Conservation (phyloP, 2,888 invertebrate genomes). For the Plebejus argus region DNA sequence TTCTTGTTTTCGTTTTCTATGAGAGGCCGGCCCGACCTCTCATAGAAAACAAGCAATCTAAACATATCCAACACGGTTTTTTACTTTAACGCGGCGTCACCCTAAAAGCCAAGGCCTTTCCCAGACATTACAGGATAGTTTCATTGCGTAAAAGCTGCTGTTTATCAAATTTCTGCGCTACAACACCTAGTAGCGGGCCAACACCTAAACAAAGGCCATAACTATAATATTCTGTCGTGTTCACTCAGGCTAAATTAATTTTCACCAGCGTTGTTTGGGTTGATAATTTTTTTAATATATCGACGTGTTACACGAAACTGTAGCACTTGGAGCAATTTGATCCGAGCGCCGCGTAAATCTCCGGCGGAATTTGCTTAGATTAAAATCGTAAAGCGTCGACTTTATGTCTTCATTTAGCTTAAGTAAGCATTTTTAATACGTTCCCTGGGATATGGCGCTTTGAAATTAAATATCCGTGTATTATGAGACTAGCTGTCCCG, state of each 20-base stretch:
- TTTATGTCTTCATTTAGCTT: conserved; percentile 39
- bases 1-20: no score
- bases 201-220: no score
- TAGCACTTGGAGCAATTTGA: conserved; percentile 45
- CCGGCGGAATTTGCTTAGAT: conserved; percentile 57
- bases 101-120: no score
- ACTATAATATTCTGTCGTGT: neutral
- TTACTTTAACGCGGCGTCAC: no score
- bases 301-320: conserved; percentile 43
- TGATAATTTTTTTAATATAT: conserved; percentile 13
- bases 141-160: no score
- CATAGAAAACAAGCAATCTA: no score
- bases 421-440: conserved; percentile 30
- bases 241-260: neutral
- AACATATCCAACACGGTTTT: no score
- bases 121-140: no score
- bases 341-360: conserved; percentile 44
- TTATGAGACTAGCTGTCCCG: no score
- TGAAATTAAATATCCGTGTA: neutral
- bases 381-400: conserved; percentile 60
- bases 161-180: no score
- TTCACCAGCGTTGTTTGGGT: neutral
- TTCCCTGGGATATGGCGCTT: conserved; percentile 6
- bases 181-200: no score
- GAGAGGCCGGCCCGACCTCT: no score